phyloP scores from a whole-genome alignment of 2,888 invertebrate species.

The Heteromurus nitidus region DNA sequence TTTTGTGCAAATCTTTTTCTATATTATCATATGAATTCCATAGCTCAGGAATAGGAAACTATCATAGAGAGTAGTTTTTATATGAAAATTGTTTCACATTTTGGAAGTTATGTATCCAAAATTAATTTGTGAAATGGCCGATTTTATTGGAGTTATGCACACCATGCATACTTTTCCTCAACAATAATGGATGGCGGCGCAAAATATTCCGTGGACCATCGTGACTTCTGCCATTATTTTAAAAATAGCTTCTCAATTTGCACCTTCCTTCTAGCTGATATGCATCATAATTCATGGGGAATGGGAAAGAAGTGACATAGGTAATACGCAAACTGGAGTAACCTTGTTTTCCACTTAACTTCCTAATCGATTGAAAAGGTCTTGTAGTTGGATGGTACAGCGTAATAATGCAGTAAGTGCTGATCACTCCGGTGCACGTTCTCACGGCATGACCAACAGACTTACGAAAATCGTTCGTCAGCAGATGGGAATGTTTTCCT shows the following conservation, averaged over 20 bases:
- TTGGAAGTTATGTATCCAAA: no score
- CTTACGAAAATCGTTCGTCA: neutral
- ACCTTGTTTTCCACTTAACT: neutral
- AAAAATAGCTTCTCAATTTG: conserved; percentile 15
- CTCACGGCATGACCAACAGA: conserved; percentile 15
- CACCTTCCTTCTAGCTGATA: neutral
- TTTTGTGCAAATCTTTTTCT: no score
- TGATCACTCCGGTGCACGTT: neutral
- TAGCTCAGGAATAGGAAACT: no score
- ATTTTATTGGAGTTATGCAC: no score
- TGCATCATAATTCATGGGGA: neutral
- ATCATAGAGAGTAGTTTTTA: no score
- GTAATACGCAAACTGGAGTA: neutral
- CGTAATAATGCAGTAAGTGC: neutral
- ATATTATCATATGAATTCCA: no score
- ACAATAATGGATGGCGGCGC: no score
- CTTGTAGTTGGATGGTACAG: conserved; percentile 10
- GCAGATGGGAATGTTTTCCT: neutral
- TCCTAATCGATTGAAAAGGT: conserved; percentile 1
- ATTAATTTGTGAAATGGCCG: no score
- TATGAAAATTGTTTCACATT: no score
- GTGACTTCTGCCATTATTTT: conserved; percentile 3
- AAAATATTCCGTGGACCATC: no score
- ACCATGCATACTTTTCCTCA: no score
- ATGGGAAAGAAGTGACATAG: neutral